A percentile compares a stretch with the other conserved stretches of the same genome.
These are phyloP conservation scores for Rhagium mordax DNA, from an alignment of 2,888 invertebrate species.

Conservation along the genomic window DNA sequence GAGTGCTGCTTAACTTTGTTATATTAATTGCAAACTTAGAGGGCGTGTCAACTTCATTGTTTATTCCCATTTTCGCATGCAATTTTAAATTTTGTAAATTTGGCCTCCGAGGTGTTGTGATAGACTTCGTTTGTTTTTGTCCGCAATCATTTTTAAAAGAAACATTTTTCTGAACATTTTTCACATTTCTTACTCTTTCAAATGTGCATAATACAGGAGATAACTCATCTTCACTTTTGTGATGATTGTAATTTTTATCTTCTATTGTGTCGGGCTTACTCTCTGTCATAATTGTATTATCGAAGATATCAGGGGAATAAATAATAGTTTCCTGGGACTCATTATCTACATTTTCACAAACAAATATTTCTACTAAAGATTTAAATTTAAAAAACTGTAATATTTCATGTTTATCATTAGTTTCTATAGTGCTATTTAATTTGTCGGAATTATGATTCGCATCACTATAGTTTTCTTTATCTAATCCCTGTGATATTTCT, in stretches of 20 bases:
- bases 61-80: not conserved
- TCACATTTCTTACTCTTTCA: slow-evolving; percentile 25
- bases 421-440: not conserved
- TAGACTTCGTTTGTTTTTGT: not conserved
- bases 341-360: slow-evolving; percentile 10
- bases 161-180: not conserved
- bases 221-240: slow-evolving; percentile 30
- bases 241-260: not conserved
- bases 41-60: slow-evolving; percentile 16
- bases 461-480: not conserved
- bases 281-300: slow-evolving; percentile 12
- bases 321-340: slow-evolving; percentile 54
- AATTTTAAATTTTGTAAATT: slow-evolving; percentile 5
- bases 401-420: slow-evolving; percentile 40
- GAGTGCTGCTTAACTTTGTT: slow-evolving; percentile 32
- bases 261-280: not conserved
- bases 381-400: slow-evolving; percentile 56
- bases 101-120: not conserved
- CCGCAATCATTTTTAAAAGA: not conserved
- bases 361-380: slow-evolving; percentile 51
- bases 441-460: not conserved
- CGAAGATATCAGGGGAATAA: slow-evolving; percentile 51
- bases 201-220: slow-evolving; percentile 47
- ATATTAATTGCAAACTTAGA: slow-evolving; percentile 31
- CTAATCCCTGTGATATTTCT: not conserved